Evolutionary conservation across 2,113 vertebrate species (phyloP).

Genomic region (Tyrannus savana): DNA sequence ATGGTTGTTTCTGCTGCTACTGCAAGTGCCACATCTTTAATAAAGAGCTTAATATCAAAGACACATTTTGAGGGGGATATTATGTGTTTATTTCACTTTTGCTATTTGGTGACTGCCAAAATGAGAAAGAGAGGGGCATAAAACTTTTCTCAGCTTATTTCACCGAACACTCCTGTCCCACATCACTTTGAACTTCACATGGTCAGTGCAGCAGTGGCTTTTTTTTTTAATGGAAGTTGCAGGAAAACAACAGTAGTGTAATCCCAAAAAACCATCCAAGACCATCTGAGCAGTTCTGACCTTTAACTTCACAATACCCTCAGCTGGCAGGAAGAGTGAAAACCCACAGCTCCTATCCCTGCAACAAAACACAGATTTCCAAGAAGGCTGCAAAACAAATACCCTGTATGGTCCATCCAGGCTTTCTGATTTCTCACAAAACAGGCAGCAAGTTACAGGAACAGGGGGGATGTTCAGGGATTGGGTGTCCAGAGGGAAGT

Average conservation of each 20-base stretch:
- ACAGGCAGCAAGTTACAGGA: slow-evolving; percentile 11
- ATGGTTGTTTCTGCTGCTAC: not conserved
- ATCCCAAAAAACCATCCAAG: not conserved
- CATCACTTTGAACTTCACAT: not conserved
- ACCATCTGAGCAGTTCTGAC: not conserved
- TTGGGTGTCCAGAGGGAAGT: not conserved
- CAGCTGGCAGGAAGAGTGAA: not conserved
- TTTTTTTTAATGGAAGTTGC: not conserved
- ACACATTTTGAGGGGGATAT: not conserved
- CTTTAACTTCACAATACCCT: not conserved
- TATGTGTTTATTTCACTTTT: not conserved
- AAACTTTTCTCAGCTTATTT: not conserved
- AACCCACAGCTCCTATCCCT: not conserved
- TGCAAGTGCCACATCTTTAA: not conserved
- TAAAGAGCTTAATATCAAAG: not conserved
- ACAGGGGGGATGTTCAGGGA: not conserved
- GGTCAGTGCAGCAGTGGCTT: not conserved
- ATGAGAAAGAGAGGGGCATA: not conserved
- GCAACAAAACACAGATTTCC: not conserved
- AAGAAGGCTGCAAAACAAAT: not conserved
- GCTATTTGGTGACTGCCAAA: not conserved
- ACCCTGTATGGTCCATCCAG: not conserved
- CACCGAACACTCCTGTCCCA: not conserved
- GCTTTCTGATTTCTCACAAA: not conserved
- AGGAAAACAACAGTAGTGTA: not conserved